Percentiles rank a stretch among this genome's conserved stretches.
phyloP scores from a whole-genome alignment of 2,888 invertebrate genomes.

The Hydropsyche betteni region DNA sequence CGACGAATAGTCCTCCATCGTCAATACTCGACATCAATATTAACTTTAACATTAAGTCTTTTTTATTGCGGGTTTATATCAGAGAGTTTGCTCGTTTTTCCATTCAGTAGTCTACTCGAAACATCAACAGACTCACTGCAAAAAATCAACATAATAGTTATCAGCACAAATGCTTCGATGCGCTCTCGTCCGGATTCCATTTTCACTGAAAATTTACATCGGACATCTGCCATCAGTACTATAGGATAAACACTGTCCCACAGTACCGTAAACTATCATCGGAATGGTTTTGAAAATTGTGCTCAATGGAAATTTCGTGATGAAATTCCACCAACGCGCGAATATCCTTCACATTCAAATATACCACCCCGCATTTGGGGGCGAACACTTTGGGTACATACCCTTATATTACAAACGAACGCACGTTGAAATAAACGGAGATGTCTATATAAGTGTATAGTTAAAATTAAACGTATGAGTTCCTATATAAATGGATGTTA shows the following conservation, averaged over 20 bases:
- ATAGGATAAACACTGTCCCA: not conserved
- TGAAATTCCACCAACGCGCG: conserved; percentile 42
- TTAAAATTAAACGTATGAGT: conserved; percentile 8
- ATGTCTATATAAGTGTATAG: not conserved
- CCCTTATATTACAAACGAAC: not conserved
- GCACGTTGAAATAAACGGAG: not conserved
- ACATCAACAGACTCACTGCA: no score
- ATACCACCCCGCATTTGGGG: conserved; percentile 35
- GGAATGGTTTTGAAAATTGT: conserved; percentile 40
- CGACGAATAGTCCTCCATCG: conserved; percentile 9
- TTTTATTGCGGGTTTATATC: not conserved
- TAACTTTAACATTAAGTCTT: conserved; percentile 24
- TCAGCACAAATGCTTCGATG: conserved; percentile 8
- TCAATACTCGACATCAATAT: conserved; percentile 4
- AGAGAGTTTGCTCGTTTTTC: not conserved
- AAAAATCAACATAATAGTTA: not conserved
- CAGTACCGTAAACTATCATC: conserved; percentile 22
- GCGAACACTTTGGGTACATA: conserved; percentile 44
- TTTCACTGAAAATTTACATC: conserved; percentile 28
- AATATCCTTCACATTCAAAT: conserved; percentile 43
- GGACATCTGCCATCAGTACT: conserved; percentile 44
- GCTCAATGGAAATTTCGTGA: conserved; percentile 44
- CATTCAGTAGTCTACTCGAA: no score
- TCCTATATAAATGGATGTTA: conserved; percentile 39
- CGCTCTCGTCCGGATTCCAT: not conserved